Base-by-base conservation (phyloP, 2,113 vertebrate genomes). In the Nycticorax nycticorax region DNA sequence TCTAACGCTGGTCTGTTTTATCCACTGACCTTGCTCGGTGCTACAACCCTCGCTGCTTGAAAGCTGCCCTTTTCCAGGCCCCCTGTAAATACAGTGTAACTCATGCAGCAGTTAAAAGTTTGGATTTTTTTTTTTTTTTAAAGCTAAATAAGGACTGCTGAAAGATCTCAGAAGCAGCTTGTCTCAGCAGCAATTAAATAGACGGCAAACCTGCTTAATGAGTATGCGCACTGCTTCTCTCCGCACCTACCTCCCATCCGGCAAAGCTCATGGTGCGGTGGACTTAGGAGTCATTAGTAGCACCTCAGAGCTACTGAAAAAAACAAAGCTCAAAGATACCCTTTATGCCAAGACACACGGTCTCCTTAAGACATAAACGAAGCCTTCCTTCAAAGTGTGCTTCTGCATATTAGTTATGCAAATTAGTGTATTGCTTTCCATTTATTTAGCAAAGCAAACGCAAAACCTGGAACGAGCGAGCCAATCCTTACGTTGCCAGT, bases 281-380 rank as follows among this genome's bases (percentile, higher is more conserved):
- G 14, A 48, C 16, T 67, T 35, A 11, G 0, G 0, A 64, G 41
- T 48, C 24, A n/a, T 30, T 50, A 52, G 0, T 41, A 53, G 45
- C 32, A 47, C 3, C 39, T 68, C 59, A 39, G 56, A 56, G 45
- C 55, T 62, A 43, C 59, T 26, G 20, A 47, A 52, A 33, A 43
- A 80, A 62, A 3, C 32, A 33, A 12, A 90, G 35, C 48, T 85
- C 67, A 39, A 53, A 39, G 14, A 55, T 48, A 35, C 33, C 48
- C 39, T 76, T 79, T 35, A 15, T 26, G 16, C 14, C 14, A 37
- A 60, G 28, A 50, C 3, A 69, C 27, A 39, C 0, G 0, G 39
- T 23, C 37, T 78, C 35, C 27, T 57, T 30, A 62, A 63, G n/a
- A 76, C 26, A 64, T 41, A 79, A 88, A 55, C 35, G 37, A 50